Evolutionary conservation across 2,888 invertebrate species (phyloP), one percentile per base, ranked within the genome.

Genomic region (Chrysina gloriosa): DNA sequence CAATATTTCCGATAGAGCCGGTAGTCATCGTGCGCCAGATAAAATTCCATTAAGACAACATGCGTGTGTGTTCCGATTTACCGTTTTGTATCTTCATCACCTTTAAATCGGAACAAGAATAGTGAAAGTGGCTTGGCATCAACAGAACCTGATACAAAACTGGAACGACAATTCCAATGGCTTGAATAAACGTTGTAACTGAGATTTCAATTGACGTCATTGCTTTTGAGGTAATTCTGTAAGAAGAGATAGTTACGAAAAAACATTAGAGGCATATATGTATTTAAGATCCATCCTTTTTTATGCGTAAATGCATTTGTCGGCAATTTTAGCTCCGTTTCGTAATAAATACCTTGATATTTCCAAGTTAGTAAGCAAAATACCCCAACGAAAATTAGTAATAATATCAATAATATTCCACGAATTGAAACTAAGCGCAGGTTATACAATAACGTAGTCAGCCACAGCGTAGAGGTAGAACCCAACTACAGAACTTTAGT

Each of bases 151-250:
- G 58, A 29, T 61, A 56, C 31, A 34, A 66, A 70, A 70, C 47
- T 70, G 63, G 70, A 70, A 70, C 70, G 70, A 65, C 70, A 70
- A 70, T 70, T 70, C 70, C 70, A 42, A 70, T 58, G 68, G 42
- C 63, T 70, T 70, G 68, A 70, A 61, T 61, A 61, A 61, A 61
- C 11, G 25, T 23, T 61, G 42, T 42, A 42, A 29, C 42, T 61
- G 45, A 61, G 58, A 36, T 61, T 61, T 29, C 58, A 39, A 16
- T 61, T 61, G 58, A 61, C 58, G 58, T 61, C 58, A 61, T 27
- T 16, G 7, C 6, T 27, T 42, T 61, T 39, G 36, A 61, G 58
- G 58, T 42, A 61, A 61, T 61, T 61, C 27, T 42, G 16, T 27
- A 19, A 14, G 27, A 42, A 27, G 42, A 25, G 45, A 19, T 21